Base-by-base conservation (phyloP, 2,797 vertebrate species). In the Malurus leucopterus region DNA sequence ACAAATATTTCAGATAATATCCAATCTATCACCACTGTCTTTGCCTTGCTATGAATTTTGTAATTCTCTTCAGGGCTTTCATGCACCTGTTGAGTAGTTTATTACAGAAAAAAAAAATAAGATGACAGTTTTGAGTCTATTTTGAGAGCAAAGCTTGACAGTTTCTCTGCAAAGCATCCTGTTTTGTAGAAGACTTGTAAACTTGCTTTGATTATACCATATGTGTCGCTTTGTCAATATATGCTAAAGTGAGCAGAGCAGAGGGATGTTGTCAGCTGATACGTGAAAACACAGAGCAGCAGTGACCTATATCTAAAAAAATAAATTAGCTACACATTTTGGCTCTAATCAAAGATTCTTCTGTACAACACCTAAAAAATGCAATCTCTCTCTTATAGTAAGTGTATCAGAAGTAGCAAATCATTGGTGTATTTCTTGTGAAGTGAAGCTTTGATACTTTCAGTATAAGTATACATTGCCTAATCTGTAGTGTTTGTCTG, bases 191-290 rank as follows among this genome's bases (percentile, higher is more conserved):
- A 63, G 85, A 53, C 94, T 91, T 92, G 91, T 93, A 93, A 94
- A 93, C 74, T 94, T 94, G 93, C 93, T 95, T 94, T 95, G 94
- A 95, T 92, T 88, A 3, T 78, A 91, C 89, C 90, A 84, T 93
- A 90, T 95, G 89, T 93, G 93, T 95, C 5, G 4, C 83, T 95
- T 91, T 95, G 95, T 94, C 91, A 93, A 79, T 94, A 84, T 54
- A 64, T 93, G 85, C 93, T 89, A 27, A 87, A 93, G 79, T 54
- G 85, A 95, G 89, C 90, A 67, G 87, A 92, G 92, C 73, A 75
- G 89, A 91, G 82, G 51, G 80, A 74, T 94, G 74, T 86, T 95
- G 90, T 93, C 54, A 70, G 80, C 54, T 92, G 92, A 71, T 88
- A 50, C 2, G 23, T 57, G 74, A 70, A 93, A 94, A 94, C 89